A percentile compares a stretch with the other conserved stretches of the same genome.
Conservation (phyloP, 1,140 invertebrate genomes). For the Harpegnathos saltator region DNA sequence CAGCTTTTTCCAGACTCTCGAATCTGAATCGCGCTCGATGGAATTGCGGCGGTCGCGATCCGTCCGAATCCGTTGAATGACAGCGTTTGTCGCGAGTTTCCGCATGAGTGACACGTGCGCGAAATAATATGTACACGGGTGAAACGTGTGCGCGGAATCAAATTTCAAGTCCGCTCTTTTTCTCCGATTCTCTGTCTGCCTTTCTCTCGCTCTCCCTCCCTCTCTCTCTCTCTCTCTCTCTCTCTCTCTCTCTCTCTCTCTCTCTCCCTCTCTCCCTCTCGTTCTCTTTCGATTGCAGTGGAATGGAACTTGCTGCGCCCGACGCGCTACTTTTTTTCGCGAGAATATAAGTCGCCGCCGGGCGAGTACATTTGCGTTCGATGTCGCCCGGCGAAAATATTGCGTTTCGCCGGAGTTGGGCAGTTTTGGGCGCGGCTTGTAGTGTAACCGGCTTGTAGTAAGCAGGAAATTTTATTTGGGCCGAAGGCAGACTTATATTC, state of each 20-base stretch:
- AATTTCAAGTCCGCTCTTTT: constrained; percentile 24
- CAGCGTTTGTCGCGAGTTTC: constrained; percentile 25
- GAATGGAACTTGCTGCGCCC: not conserved
- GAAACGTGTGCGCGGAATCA: not conserved
- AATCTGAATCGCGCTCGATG: too few relatives aligned
- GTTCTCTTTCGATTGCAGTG: not conserved
- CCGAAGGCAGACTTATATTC: constrained; percentile 58
- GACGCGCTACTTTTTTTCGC: too few relatives aligned
- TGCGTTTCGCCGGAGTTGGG: constrained; percentile 23
- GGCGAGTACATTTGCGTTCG: not conserved
- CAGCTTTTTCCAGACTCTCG: too few relatives aligned
- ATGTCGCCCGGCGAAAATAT: constrained; percentile 57
- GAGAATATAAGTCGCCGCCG: not conserved
- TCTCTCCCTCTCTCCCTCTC: constrained; percentile 7
- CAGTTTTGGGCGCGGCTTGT: constrained; percentile 5
- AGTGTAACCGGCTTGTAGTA: constrained; percentile 11
- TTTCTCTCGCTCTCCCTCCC: not conserved
- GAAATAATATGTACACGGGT: constrained; percentile 20
- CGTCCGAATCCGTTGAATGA: constrained; percentile 25
- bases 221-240: not conserved
- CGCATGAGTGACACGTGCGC: constrained; percentile 37
- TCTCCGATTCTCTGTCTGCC: not conserved
- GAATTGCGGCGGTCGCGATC: too few relatives aligned
- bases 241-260: constrained; percentile 5
- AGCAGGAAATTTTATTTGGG: constrained; percentile 66